Conservation (phyloP, 2,797 vertebrate species). For the Dallia pectoralis region DNA sequence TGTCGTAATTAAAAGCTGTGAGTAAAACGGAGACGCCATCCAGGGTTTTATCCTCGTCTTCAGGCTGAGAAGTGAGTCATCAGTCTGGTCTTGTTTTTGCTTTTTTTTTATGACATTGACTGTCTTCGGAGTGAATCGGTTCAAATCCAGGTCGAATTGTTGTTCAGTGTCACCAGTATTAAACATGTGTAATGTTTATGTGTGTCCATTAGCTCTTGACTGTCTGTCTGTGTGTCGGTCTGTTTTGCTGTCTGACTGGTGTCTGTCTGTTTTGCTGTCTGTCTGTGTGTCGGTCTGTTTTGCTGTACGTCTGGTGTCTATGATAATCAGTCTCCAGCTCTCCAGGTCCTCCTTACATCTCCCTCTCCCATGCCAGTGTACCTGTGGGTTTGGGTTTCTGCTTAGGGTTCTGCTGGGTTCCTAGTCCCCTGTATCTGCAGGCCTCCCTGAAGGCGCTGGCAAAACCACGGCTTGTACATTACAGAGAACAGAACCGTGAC, state of each 20-base stretch:
- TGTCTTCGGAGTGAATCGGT: background rate
- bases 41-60: slow-evolving; percentile 50
- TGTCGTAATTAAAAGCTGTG: slow-evolving; percentile 77
- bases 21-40: slow-evolving; percentile 50
- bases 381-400: slow-evolving; percentile 38
- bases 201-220: background rate
- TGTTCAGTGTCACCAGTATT: slow-evolving; percentile 8
- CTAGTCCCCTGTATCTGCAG: slow-evolving; percentile 12
- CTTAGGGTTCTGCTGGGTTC: slow-evolving; percentile 56
- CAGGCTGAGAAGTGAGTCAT: slow-evolving; percentile 35
- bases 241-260: too few relatives aligned
- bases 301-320: slow-evolving; percentile 7
- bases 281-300: too few relatives aligned
- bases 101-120: background rate
- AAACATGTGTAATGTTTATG: background rate
- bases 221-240: slow-evolving; percentile 1
- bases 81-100: slow-evolving; percentile 33
- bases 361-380: slow-evolving; percentile 43
- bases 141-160: too few relatives aligned
- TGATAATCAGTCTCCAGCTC: slow-evolving; percentile 50
- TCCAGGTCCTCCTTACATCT: slow-evolving; percentile 66
- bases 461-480: slow-evolving; percentile 8
- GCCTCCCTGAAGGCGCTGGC: slow-evolving; percentile 36
- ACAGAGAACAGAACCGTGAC: background rate
- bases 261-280: background rate